Evolutionary conservation across 2,797 vertebrate species (phyloP), one percentile per base, ranked within the genome.

Genomic region (Tragelaphus oryx): DNA sequence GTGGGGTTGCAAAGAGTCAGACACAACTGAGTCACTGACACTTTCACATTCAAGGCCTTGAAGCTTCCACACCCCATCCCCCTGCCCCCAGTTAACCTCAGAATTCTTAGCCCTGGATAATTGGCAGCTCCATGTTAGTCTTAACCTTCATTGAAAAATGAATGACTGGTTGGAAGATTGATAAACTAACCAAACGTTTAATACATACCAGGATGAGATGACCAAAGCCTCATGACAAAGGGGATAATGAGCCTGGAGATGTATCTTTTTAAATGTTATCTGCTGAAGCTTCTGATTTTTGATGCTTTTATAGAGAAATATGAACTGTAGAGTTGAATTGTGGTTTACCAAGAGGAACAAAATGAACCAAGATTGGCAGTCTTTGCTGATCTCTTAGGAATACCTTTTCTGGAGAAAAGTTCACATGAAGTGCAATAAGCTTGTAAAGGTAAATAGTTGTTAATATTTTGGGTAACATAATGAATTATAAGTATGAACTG

Each of bases 261-360:
- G 16, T 54, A 3, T 87, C 76, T 96, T 87, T 96, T 81, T 48
- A 90, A 89, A 80, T 54, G 10, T 87, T 59, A 71, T 68, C 55
- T 83, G n/a, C 55, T 59, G 87, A 96, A 74, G 62, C 92, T 96
- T 97, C 75, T 46, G 62, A 90, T 46, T 46, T 46, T 93, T 95
- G 74, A 88, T 97, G 92, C 83, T 97, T 97, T 96, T 96, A 55
- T 93, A 86, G 95, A 92, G 94, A 78, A 89, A 78, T 93, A 62
- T n/a, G 89, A 89, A 92, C 88, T 92, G 68, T 93, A 60, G 54
- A 17, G 26, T 93, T 95, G 95, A 41, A 87, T 94, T 68, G 13
- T 91, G 41, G 74, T 91, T 75, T 95, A 87, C 96, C 79, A 95
- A 97, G 76, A 80, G 92, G 96, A 98, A 98, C 98, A 98, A 98